Percentiles rank a stretch among this genome's conserved stretches.
These are phyloP conservation scores for Physocephala rufipes DNA, from an alignment of 2,888 invertebrate genomes.

Conservation along the genomic window DNA sequence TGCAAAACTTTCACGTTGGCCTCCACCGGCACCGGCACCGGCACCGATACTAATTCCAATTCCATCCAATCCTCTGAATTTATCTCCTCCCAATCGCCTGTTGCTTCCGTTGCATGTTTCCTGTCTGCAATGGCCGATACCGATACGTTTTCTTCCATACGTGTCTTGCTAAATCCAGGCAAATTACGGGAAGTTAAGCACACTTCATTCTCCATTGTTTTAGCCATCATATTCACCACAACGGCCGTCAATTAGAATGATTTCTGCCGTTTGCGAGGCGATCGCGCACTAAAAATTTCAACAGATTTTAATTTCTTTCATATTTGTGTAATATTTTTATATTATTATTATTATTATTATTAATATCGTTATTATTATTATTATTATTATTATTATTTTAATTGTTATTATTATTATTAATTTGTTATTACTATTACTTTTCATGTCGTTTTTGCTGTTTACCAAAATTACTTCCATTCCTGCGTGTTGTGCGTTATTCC, in stretches of 20 bases:
- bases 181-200: conserved; percentile 48
- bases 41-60: too few species aligned
- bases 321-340: neutral
- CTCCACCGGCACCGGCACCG: neutral
- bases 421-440: neutral
- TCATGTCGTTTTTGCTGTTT: conserved; percentile 14
- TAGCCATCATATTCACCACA: conserved; percentile 18
- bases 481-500: neutral
- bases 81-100: too few species aligned
- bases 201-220: conserved; percentile 26
- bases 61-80: too few species aligned
- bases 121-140: conserved; percentile 44
- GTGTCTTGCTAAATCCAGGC: neutral
- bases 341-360: neutral
- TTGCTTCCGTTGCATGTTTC: conserved; percentile 43
- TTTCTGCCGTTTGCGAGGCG: conserved; percentile 25
- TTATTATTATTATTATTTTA: neutral
- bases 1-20: conserved; percentile 32
- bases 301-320: conserved; percentile 11
- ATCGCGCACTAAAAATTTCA: conserved; percentile 27
- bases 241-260: conserved; percentile 18
- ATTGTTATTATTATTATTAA: conserved; percentile 5
- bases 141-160: too few species aligned
- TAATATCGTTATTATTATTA: neutral
- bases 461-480: conserved; percentile 38